Evolutionary conservation across 2,113 vertebrate genomes (phyloP), one percentile per base, ranked within the genome.

Genomic region (Plectropomus leopardus): DNA sequence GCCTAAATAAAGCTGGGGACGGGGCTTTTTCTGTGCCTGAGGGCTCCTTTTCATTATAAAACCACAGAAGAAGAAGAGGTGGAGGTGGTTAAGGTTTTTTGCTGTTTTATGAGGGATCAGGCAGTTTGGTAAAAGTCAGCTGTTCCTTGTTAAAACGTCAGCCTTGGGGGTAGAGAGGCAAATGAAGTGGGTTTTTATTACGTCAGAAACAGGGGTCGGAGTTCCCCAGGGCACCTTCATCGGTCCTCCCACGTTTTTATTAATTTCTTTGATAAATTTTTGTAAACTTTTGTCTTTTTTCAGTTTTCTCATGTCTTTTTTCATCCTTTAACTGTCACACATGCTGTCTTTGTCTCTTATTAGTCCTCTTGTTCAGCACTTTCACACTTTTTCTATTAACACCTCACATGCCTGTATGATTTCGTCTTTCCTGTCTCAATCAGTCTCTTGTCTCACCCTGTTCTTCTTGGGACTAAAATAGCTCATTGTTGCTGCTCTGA

Each of bases 141-240:
- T 91, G 83, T 48, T 84, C 28, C 72, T 85, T 53, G 50, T 91
- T 89, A 86, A 69, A 72, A 68, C 17, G 1, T 47, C 47, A 26
- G 63, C 16, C 7, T 34, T 45, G 32, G 30, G 44, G 73, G 58
- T n/a, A 2, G 7, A 34, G 6, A 48, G 23, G 51, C 32, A 24
- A 58, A 57, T 71, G 32, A 79, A 78, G 69, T 79, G 66, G 65
- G 42, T 44, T 59, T 74, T 72, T 54, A 69, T 61, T 19, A 66
- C 26, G 21, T 64, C 60, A 89, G 28, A 60, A 65, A 53, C 47
- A 55, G 45, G 67, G n/a, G 26, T 7, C 19, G 85, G 70, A 80
- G 72, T 83, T 73, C 84, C 83, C 44, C 72, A 63, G 40, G 69
- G 64, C 64, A 70, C 55, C 42, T 47, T 30, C 10, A 0, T 2